Conservation (phyloP, 2,797 vertebrate genomes). For the Helarctos malayanus region DNA sequence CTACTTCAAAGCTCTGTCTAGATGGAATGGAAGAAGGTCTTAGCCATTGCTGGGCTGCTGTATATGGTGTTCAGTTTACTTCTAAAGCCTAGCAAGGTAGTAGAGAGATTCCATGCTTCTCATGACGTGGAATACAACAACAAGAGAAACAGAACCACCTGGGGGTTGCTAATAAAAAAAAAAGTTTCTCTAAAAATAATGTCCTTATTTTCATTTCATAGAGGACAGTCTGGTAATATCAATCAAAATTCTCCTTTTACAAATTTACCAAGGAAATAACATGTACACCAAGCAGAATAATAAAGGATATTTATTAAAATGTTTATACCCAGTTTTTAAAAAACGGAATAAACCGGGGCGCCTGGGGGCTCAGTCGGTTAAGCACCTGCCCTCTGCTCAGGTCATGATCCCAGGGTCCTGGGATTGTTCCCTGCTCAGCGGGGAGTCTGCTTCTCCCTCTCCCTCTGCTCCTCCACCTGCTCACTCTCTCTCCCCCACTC, state of each 20-base stretch:
- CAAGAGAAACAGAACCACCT: neutral
- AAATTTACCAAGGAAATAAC: neutral
- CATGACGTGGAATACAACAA: neutral
- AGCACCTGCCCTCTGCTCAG: neutral
- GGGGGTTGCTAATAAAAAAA: neutral
- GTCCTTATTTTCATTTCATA: neutral
- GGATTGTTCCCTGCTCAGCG: neutral
- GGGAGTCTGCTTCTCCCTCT: neutral
- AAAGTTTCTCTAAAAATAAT: slow-evolving; percentile 5
- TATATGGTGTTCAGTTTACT: neutral
- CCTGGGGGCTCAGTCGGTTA: too few relatives aligned
- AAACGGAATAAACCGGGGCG: neutral
- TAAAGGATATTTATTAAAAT: neutral
- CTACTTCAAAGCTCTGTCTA: neutral
- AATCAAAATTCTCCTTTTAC: neutral
- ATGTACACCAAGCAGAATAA: neutral
- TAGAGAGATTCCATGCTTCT: neutral
- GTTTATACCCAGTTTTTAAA: neutral
- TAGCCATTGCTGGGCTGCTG: neutral
- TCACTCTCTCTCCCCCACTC: neutral
- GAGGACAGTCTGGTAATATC: neutral
- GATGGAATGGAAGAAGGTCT: neutral
- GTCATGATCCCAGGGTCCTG: neutral
- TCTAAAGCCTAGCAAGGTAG: neutral
- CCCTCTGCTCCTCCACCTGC: neutral